These are phyloP conservation scores for Gallinago media DNA, from an alignment of 2,113 vertebrate genomes.

Conservation along the genomic window DNA sequence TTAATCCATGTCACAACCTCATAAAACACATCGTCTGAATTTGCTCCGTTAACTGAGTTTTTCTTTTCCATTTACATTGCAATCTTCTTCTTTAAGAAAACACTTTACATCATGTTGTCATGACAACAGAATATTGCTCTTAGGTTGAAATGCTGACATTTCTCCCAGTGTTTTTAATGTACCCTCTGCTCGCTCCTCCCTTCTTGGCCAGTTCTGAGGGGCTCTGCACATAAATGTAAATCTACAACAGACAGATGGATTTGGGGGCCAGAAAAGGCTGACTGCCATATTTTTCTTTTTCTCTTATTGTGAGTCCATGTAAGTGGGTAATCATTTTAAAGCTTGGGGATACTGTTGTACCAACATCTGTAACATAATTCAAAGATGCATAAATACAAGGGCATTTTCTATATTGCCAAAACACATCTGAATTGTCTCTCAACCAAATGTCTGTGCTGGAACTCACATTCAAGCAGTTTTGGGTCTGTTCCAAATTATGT, in stretches of 20 bases:
- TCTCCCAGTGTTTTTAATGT: conserved; percentile 50
- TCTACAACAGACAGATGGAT: conserved; percentile 39
- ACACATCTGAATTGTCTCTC: conserved; percentile 19
- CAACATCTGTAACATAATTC: conserved; percentile 9
- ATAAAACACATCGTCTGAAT: conserved; percentile 46
- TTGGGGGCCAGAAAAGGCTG: conserved; percentile 22
- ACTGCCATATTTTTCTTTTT: conserved; percentile 11
- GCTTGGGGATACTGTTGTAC: conserved; percentile 4
- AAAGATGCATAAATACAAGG: background rate
- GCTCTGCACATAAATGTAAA: conserved; percentile 60
- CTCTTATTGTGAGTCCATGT: conserved; percentile 22
- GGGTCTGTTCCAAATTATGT: background rate
- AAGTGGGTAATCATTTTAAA: conserved; percentile 42
- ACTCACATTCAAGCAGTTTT: background rate
- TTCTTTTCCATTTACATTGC: conserved; percentile 57
- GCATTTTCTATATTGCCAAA: background rate
- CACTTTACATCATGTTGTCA: conserved; percentile 76
- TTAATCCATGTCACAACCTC: conserved; percentile 18
- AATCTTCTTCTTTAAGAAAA: conserved; percentile 71
- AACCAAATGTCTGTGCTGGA: conserved; percentile 18
- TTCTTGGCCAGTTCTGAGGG: conserved; percentile 47
- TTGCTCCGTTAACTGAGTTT: conserved; percentile 42
- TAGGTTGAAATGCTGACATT: conserved; percentile 71
- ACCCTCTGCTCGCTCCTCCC: conserved; percentile 40
- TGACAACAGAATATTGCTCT: conserved; percentile 72